Conservation (phyloP, 2,888 invertebrate genomes). For the Megalurothrips usitatus region DNA sequence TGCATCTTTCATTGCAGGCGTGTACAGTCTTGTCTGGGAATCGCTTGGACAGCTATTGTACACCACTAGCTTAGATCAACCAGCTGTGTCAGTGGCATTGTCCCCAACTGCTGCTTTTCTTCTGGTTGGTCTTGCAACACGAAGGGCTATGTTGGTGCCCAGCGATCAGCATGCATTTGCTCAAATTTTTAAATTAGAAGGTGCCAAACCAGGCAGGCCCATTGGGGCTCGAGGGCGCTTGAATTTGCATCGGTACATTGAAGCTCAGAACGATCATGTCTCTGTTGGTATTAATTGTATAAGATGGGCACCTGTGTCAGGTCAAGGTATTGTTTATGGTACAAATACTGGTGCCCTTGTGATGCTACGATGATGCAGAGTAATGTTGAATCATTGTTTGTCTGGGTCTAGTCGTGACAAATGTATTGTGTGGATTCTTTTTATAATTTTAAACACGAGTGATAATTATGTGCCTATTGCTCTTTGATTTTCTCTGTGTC, state of each 20-base stretch:
- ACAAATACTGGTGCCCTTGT: slow-evolving; percentile 79
- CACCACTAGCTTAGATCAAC: slow-evolving; percentile 70
- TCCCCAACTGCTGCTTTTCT: slow-evolving; percentile 77
- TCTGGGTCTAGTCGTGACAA: not conserved
- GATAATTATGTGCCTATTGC: not conserved
- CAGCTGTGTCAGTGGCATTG: slow-evolving; percentile 77
- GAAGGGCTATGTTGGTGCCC: slow-evolving; percentile 53
- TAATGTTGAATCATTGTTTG: slow-evolving; percentile 10
- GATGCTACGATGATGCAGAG: slow-evolving; percentile 50
- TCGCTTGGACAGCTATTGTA: slow-evolving; percentile 72
- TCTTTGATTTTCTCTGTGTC: too few relatives aligned
- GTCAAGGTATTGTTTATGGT: slow-evolving; percentile 79
- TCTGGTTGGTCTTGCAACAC: slow-evolving; percentile 72
- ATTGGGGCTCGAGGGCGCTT: slow-evolving; percentile 41
- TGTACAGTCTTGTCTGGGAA: slow-evolving; percentile 73
- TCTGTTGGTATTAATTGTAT: slow-evolving; percentile 77
- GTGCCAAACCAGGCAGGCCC: slow-evolving; percentile 46
- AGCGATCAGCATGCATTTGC: slow-evolving; percentile 45
- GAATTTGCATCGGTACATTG: slow-evolving; percentile 59
- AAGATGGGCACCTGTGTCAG: slow-evolving; percentile 76
- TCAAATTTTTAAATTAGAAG: slow-evolving; percentile 47
- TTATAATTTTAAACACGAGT: not conserved
- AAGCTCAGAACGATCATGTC: slow-evolving; percentile 57
- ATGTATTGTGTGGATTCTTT: not conserved
- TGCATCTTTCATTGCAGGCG: slow-evolving; percentile 50